Evolutionary conservation across 2,888 invertebrate species (phyloP).

Genomic region (Dicyrtoma fusca): DNA sequence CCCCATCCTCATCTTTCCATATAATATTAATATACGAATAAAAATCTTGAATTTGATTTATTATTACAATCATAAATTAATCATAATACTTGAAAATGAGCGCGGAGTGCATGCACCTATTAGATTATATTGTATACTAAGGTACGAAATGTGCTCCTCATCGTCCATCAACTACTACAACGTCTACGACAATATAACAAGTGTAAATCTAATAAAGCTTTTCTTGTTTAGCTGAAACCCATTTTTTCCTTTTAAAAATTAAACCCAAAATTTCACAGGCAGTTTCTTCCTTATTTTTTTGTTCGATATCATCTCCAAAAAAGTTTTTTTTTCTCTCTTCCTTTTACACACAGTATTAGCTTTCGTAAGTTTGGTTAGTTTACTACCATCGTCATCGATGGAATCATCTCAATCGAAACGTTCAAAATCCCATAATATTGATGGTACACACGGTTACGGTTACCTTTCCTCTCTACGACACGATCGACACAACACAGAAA

Average conservation of each 20-base stretch:
- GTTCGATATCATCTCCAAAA: too few species aligned
- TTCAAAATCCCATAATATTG: too few species aligned
- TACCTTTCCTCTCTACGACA: too few species aligned
- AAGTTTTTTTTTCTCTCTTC: too few species aligned
- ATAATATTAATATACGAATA: background rate
- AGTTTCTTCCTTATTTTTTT: conserved; percentile 3
- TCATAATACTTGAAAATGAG: conserved; percentile 23
- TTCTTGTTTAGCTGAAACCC: background rate
- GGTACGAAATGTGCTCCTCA: conserved; percentile 21
- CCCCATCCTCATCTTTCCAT: too few species aligned
- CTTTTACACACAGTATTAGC: too few species aligned
- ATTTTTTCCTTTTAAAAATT: background rate
- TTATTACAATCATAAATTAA: conserved; percentile 1
- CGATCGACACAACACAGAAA: too few species aligned
- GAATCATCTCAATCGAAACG: too few species aligned
- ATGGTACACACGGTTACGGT: too few species aligned
- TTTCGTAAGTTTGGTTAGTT: too few species aligned
- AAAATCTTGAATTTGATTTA: background rate
- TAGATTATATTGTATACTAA: conserved; percentile 15
- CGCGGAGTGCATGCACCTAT: conserved; percentile 26
- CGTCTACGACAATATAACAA: background rate
- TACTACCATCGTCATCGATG: too few species aligned
- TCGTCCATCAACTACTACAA: conserved; percentile 1
- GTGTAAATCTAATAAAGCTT: conserved; percentile 8
- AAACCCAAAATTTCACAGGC: conserved; percentile 21